A percentile compares a stretch with the other conserved stretches of the same genome.
phyloP scores from a whole-genome alignment of 2,797 vertebrate genomes.

The Corythornis leucogaster region DNA sequence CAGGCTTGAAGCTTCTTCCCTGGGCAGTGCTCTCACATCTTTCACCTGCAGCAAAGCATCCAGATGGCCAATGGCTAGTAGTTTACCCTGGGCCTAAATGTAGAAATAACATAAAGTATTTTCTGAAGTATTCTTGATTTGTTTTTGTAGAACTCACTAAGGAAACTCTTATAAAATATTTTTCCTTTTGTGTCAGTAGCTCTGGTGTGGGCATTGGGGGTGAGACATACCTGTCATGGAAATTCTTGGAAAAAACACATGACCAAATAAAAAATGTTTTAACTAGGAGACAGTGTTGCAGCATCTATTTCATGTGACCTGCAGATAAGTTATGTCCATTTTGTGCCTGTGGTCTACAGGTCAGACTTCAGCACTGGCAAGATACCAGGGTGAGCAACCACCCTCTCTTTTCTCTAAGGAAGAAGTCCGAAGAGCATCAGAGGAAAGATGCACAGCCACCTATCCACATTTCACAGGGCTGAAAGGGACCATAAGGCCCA shows the following conservation, averaged over 20 bases:
- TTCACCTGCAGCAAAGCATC: neutral
- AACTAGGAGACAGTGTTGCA: neutral
- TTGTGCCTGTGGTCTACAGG: neutral
- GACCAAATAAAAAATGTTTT: neutral
- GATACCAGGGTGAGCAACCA: neutral
- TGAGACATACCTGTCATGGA: neutral
- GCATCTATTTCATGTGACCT: neutral
- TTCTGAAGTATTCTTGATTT: neutral
- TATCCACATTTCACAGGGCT: neutral
- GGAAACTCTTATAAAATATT: neutral
- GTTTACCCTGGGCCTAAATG: neutral
- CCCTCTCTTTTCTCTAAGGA: neutral
- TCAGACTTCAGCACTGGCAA: neutral
- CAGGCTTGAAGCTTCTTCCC: neutral
- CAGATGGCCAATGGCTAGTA: neutral
- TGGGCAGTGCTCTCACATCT: neutral
- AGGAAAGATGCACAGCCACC: neutral
- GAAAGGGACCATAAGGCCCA: neutral
- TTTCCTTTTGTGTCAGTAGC: neutral
- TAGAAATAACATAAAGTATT: neutral
- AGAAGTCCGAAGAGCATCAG: neutral
- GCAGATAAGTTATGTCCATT: neutral
- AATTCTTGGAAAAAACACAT: neutral
- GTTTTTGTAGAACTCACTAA: neutral
- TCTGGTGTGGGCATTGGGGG: fast-evolving